Base-by-base conservation (phyloP, 2,888 invertebrate species). In the Elmis aenea region DNA sequence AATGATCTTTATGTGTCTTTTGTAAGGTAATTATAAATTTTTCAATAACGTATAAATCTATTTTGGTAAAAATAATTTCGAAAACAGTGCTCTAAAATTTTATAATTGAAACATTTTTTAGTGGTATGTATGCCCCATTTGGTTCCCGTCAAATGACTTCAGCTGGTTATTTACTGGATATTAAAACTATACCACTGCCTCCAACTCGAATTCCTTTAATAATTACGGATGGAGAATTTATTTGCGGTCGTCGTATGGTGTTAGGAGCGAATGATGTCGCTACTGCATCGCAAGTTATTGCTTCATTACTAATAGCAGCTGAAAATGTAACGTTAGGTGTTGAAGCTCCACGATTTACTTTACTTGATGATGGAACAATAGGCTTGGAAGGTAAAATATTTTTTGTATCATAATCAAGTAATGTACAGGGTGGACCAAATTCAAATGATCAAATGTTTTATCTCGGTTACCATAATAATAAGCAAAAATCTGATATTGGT, bases 1-100 rank as follows among this genome's bases (percentile, higher is more conserved):
- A 63, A 71, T 50, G 84, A 83, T 56, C 72, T 76, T 24, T 84
- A 84, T 66, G 75, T 80, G 24, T 78, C 83, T 5, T 67, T 81
- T 34, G 74, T 81, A 45, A 79, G 77, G 84, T 84, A 61, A 71
- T 76, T n/a, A n/a, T n/a, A 66, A 40, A 38, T 23, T 39, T 35
- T 42, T 26, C 39, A 6, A 8, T 18, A 18, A 6, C 8, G 5
- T 18, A 6, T 18, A 31, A 13, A 6, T 18, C 30, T 27, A 23
- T 33, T 15, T 42, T 26, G 1, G n/a, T n/a, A n/a, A n/a, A n/a
- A 8, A 6, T 8, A 8, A 20, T 20, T 8, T 8, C n/a, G 20
- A 20, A 20, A 18, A 18, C 18, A 29, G 5, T 29, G 21, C 26
- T 14, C n/a, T 18, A 14, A 8, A 26, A 21, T 13, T 40, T 16